Evolutionary conservation across 2,113 vertebrate genomes (phyloP), one percentile per base, ranked within the genome.

Genomic region (Myiopsitta monachus): DNA sequence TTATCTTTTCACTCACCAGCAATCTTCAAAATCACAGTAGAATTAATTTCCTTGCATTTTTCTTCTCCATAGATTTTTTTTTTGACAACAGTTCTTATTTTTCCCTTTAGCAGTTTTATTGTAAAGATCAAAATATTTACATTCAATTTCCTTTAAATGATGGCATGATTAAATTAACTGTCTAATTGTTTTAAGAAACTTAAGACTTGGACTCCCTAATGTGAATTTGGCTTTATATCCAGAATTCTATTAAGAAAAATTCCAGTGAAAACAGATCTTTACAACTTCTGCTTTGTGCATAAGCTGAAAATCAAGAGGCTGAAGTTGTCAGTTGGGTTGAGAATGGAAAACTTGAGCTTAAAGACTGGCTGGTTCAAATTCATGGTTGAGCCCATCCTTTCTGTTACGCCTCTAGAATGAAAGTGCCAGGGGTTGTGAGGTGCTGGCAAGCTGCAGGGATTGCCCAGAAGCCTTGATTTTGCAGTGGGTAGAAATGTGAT

Each of bases 41-140:
- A 87, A 90, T 95, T 92, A 72, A 84, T 95, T 93, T 68, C 83
- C 52, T 91, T 82, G 28, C 55, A 79, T 94, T 95, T 77, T 92
- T 96, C 61, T 83, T 86, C 39, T 81, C 61, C 44, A 6, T 39
- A 52, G 62, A 82, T 87, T 75, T 61, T 81, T 82, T 90, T 86
- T 82, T 86, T 89, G 80, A 83, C 94, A 74, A 49, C 41, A 36
- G 14, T 79, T 77, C 51, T 77, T 66, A 18, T 83, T 90, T 73
- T 80, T 57, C 39, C 43, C 80, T 75, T 57, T 59, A 75, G 49
- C 3, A 2, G 12, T 89, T 88, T 91, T 61, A 87, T 88, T 92
- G 57, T 89, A 38, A 96, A 87, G 93, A 89, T 82, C 30, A 89
- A 92, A 94, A 95, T 96, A 89, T 95, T 97, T 97, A 82, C 0